Evolutionary conservation across 2,888 invertebrate genomes (phyloP).

Genomic region (Patella ulyssiponensis): DNA sequence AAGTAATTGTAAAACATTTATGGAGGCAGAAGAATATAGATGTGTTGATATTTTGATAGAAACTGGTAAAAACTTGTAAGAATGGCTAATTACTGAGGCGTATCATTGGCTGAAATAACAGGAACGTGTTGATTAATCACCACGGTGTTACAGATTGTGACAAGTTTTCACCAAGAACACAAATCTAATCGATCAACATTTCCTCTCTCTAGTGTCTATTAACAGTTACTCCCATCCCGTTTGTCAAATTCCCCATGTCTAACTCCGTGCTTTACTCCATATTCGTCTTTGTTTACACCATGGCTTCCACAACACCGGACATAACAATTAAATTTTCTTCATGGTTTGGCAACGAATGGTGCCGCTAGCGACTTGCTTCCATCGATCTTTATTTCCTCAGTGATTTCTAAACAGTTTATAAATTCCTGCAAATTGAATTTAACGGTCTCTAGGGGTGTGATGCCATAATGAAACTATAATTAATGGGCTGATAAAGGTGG

Average conservation of each 20-base stretch:
- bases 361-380: constrained; percentile 30
- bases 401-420: constrained; percentile 64
- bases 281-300: constrained; percentile 30
- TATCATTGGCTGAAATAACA: constrained; percentile 7
- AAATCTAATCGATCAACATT: constrained; percentile 2
- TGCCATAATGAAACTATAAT: constrained; percentile 56
- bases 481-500: constrained; percentile 49
- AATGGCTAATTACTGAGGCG: not conserved
- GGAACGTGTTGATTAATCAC: constrained; percentile 4
- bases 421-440: constrained; percentile 58
- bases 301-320: constrained; percentile 33
- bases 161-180: constrained; percentile 3
- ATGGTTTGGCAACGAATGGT: constrained; percentile 27
- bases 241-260: constrained; percentile 23
- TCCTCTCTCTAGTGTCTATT: not conserved
- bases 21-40: not conserved
- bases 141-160: not conserved
- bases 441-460: constrained; percentile 37
- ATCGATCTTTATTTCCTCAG: constrained; percentile 49
- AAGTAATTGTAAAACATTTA: too few species aligned
- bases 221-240: constrained; percentile 4
- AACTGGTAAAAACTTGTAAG: not conserved
- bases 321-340: constrained; percentile 33
- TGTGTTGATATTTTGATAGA: not conserved
- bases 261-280: constrained; percentile 23